Evolutionary conservation across 2,797 vertebrate genomes (phyloP), one percentile per base, ranked within the genome.

Genomic region (Tragopan temminckii): DNA sequence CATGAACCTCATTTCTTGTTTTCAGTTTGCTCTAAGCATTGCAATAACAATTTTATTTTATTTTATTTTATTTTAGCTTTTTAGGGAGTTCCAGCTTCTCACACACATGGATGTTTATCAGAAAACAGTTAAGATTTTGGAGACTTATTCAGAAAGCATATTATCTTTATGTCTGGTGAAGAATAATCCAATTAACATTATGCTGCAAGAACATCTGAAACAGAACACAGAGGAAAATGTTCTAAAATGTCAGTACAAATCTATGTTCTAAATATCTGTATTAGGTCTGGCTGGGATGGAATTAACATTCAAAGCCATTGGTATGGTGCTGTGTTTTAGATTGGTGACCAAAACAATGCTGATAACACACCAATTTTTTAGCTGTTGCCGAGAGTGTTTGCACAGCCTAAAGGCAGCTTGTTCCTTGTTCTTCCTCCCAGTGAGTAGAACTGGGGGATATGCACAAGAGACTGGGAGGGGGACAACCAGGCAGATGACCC

Each of bases 81-180:
- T 98, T 84, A 97, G 94, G 94, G 97, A 98, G 94, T 97, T 98
- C 94, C 96, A 97, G 59, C 93, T 97, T 86, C 97, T 98, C 59
- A 98, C 96, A 52, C 96, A 91, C 35, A 95, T n/a, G 77, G 97
- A 98, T 83, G 91, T 98, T 93, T 97, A 94, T 72, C 97, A 96
- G 89, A 98, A 96, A 97, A 96, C 90, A 80, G 90, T 64, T 24
- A 84, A 97, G 68, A 97, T 98, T 93, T 94, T 98, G 97, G 98
- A 98, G 93, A 90, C 78, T 58, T 97, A 98, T 77, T 96, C 97
- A 48, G 97, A 98, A 92, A 96, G 96, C 42, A 97, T 97, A 94
- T 43, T 97, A 78, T 92, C 97, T 74, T 85, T 95, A 64, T 86
- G 95, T 69, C 94, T 77, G 38, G 90, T 93, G 89, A 96, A 83